Base-by-base conservation (phyloP, 2,888 invertebrate genomes). In the Achlya flavicornis region DNA sequence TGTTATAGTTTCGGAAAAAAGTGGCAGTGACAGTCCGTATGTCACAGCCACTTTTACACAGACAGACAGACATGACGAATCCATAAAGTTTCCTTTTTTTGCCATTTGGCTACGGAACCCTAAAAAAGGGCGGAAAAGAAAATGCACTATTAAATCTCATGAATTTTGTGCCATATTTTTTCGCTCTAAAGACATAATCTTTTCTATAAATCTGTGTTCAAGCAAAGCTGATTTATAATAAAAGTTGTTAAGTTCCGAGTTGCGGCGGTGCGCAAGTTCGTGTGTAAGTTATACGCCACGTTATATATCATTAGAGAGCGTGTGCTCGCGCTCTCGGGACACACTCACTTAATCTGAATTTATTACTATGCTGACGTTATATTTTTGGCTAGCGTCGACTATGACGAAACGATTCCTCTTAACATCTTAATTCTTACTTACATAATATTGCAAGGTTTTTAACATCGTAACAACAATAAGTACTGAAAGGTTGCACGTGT, bases 291-390 rank as follows among this genome's bases (percentile, higher is more conserved):
- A 66, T 60, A 64, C 65, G 60, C 66, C 62, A 67, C 63, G 68
- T 69, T 63, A 69, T 73, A 71, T 73, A 74, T 74, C 73, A 74
- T 73, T 71, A 69, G 64, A 63, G 61, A 64, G 64, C n/a, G n/a
- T 67, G 63, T 41, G 66, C 66, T 58, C 41, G 41, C 41, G 3
- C 41, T 41, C 41, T 4, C 3, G 12, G 11, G 12, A 0, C 60
- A 59, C 61, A 65, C 62, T 68, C 69, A 63, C 68, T 65, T 72
- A 69, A 75, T 73, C 68, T 70, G 64, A 72, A 75, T 75, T 73
- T 75, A 75, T 73, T 67, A 71, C 70, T 26, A 41, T 19, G 59
- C 35, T 58, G 62, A 64, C 58, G 62, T 53, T 68, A 62, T n/a
- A n/a, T n/a, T 70, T 72, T 67, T 62, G 65, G 63, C 57, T 57